Conservation (phyloP, 2,797 vertebrate species). For the Pterois miles region DNA sequence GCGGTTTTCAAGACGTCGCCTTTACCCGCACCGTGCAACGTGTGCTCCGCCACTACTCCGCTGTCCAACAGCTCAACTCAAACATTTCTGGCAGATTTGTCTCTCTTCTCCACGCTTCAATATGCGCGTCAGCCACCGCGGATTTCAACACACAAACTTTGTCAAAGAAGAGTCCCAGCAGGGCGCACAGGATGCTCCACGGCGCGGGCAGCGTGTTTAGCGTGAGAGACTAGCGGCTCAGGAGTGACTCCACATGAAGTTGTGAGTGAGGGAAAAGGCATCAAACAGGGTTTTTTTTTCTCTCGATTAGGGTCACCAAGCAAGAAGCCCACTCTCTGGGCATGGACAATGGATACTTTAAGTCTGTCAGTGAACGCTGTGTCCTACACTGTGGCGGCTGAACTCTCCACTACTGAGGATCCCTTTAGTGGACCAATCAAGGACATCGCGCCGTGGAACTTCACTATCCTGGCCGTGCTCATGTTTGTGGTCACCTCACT, state of each 20-base stretch:
- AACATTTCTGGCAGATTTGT: not conserved
- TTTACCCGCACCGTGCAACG: not conserved
- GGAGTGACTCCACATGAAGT: constrained; percentile 39
- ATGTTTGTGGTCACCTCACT: constrained; percentile 90
- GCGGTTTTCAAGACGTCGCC: constrained; percentile 24
- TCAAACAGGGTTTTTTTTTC: not conserved
- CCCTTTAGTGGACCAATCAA: constrained; percentile 83
- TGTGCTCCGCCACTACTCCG: not conserved
- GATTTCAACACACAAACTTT: constrained; percentile 44
- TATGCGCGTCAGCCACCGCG: constrained; percentile 7
- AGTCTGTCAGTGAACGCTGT: constrained; percentile 80
- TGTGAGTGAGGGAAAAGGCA: constrained; percentile 26
- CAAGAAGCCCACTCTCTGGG: not conserved
- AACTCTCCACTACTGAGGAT: constrained; percentile 66
- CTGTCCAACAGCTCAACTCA: not conserved
- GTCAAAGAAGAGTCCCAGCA: constrained; percentile 12
- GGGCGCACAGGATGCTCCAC: constrained; percentile 27
- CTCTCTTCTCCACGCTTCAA: not conserved
- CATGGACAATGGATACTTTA: constrained; percentile 80
- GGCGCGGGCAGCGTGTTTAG: constrained; percentile 1
- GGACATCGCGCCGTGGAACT: constrained; percentile 89
- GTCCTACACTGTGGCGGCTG: constrained; percentile 73
- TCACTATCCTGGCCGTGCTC: constrained; percentile 87
- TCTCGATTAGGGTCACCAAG: constrained; percentile 12
- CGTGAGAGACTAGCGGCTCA: too few relatives aligned